Evolutionary conservation across 1,140 invertebrate species (phyloP).

Genomic region (Cyclina sinensis): DNA sequence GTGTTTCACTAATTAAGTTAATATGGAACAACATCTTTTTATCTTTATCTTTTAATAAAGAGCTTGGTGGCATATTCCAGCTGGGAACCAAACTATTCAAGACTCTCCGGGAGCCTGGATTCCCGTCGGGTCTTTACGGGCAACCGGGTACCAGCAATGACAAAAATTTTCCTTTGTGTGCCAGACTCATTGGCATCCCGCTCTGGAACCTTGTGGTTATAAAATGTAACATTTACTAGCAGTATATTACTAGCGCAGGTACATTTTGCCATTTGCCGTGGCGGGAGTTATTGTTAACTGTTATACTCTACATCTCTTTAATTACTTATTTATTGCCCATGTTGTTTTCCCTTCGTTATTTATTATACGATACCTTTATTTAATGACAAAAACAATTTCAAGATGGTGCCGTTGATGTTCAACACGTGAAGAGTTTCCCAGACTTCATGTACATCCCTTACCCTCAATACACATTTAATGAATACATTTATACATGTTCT

Average conservation of each 20-base stretch:
- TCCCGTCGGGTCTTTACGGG: constrained; percentile 12
- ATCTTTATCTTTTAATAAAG: too few species aligned
- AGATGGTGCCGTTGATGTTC: constrained; percentile 16
- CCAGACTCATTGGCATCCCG: constrained; percentile 18
- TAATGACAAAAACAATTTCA: constrained; percentile 65
- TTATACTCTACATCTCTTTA: constrained; percentile 40
- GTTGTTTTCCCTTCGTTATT: constrained; percentile 60
- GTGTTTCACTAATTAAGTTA: neutral
- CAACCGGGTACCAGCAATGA: constrained; percentile 8
- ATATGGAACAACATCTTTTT: constrained; percentile 4
- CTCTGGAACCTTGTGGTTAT: neutral
- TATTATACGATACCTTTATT: constrained; percentile 52
- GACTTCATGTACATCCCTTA: neutral
- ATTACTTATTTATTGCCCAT: constrained; percentile 49
- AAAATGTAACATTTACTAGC: constrained; percentile 17
- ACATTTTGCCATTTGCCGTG: constrained; percentile 47
- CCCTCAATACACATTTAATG: too few species aligned
- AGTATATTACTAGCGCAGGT: constrained; percentile 43
- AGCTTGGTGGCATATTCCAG: neutral
- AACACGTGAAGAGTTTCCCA: constrained; percentile 11
- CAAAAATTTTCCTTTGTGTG: constrained; percentile 42
- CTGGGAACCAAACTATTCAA: neutral
- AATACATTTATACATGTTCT: too few species aligned
- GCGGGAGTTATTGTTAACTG: constrained; percentile 56
- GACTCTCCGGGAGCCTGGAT: neutral